phyloP scores from a whole-genome alignment of 2,797 vertebrate species.

The Rhincodon typus region DNA sequence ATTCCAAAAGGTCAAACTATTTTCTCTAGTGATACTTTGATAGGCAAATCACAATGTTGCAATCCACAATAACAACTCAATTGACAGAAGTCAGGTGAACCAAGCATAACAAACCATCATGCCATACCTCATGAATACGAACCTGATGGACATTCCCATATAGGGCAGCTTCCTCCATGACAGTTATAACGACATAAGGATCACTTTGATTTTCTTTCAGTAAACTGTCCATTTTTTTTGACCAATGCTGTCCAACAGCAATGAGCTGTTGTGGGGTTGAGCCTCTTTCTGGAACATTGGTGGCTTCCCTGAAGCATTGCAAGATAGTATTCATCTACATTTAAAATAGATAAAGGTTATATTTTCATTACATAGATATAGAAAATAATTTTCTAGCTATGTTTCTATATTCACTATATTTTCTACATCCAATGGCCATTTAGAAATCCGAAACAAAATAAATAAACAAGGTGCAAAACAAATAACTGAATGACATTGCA shows the following conservation, averaged over 20 bases:
- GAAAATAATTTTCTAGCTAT: not conserved
- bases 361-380: not conserved
- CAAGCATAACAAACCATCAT: not conserved
- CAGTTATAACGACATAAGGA: slow-evolving; percentile 68
- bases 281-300: slow-evolving; percentile 48
- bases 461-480: not conserved
- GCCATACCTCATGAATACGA: slow-evolving; percentile 38
- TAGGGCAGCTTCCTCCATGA: slow-evolving; percentile 73
- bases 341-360: not conserved
- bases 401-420: not conserved
- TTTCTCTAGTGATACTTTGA: not conserved
- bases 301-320: slow-evolving; percentile 66
- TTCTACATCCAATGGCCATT: not conserved
- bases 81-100: not conserved
- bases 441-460: not conserved
- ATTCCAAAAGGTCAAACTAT: too few relatives aligned
- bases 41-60: not conserved
- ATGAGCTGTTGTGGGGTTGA: slow-evolving; percentile 66
- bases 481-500: not conserved
- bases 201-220: slow-evolving; percentile 64
- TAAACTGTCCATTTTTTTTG: slow-evolving; percentile 55
- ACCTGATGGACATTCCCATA: slow-evolving; percentile 83
- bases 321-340: slow-evolving; percentile 68
- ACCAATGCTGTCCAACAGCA: slow-evolving; percentile 70
- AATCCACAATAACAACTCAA: not conserved